Percentiles rank a stretch among this genome's conserved stretches.
Evolutionary conservation across 1,140 invertebrate genomes (phyloP).

Genomic region (Hylaeus anthracinus): DNA sequence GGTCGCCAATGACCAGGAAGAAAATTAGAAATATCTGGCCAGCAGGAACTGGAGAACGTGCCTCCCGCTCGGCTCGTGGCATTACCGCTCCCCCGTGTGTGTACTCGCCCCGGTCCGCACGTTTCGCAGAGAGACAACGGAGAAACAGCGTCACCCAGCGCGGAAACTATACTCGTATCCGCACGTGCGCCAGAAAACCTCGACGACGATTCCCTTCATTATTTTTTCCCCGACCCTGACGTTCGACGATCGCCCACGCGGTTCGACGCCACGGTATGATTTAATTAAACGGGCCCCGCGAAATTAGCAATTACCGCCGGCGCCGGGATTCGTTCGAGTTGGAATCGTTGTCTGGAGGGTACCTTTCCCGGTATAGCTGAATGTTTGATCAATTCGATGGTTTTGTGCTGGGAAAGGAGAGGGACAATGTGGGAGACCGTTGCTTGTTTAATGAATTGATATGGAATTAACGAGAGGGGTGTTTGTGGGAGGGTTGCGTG

Average conservation of each 20-base stretch:
- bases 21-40: slow-evolving; percentile 66
- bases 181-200: slow-evolving; percentile 42
- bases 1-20: slow-evolving; percentile 48
- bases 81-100: slow-evolving; percentile 59
- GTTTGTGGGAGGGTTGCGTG: too few relatives aligned
- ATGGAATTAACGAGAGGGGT: too few relatives aligned
- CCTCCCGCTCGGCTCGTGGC: slow-evolving; percentile 44
- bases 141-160: neutral
- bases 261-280: slow-evolving; percentile 43
- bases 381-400: too few relatives aligned
- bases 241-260: slow-evolving; percentile 21
- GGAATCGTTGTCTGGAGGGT: too few relatives aligned
- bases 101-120: slow-evolving; percentile 18
- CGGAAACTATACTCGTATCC: slow-evolving; percentile 23
- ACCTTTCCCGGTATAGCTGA: neutral
- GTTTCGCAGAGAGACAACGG: slow-evolving; percentile 22
- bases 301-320: slow-evolving; percentile 58
- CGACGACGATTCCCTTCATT: slow-evolving; percentile 41
- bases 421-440: too few relatives aligned
- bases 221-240: slow-evolving; percentile 7
- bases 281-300: slow-evolving; percentile 61
- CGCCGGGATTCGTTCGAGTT: neutral
- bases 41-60: slow-evolving; percentile 60
- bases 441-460: too few relatives aligned
- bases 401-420: too few relatives aligned